These are phyloP conservation scores for Blennius ocellaris DNA, from an alignment of 2,113 vertebrate genomes.

Conservation along the genomic window DNA sequence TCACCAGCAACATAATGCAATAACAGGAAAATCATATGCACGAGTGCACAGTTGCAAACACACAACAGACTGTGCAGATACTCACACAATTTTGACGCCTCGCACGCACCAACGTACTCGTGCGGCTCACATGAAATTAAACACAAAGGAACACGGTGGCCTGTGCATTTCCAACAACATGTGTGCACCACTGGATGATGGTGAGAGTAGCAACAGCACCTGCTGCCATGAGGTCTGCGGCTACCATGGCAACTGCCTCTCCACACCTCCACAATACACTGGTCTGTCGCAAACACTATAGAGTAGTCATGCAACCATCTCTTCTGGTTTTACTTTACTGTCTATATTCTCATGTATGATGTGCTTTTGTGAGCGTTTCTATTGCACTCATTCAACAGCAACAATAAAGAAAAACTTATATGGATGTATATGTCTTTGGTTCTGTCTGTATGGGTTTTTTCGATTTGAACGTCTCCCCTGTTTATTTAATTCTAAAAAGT, in stretches of 20 bases:
- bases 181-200: constrained; percentile 29
- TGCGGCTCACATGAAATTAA: constrained; percentile 21
- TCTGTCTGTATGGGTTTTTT: background rate
- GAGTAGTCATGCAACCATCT: constrained; percentile 29
- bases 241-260: constrained; percentile 76
- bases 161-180: constrained; percentile 6
- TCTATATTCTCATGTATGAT: constrained; percentile 1
- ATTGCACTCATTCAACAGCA: too few relatives aligned
- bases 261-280: constrained; percentile 34
- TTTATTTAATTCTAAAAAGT: constrained; percentile 43
- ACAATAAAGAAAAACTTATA: too few relatives aligned
- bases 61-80: constrained; percentile 15
- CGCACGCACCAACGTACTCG: constrained; percentile 11
- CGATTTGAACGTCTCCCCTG: background rate
- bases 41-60: constrained; percentile 36
- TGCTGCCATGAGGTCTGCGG: constrained; percentile 52
- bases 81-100: constrained; percentile 4
- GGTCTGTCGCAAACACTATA: constrained; percentile 9
- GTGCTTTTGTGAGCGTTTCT: background rate
- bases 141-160: constrained; percentile 19
- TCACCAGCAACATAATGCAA: constrained; percentile 21
- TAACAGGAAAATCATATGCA: constrained; percentile 43
- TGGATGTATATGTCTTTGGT: background rate
- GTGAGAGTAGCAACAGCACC: constrained; percentile 46
- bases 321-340: constrained; percentile 7